Evolutionary conservation across 2,888 invertebrate genomes (phyloP).

Genomic region (Andrena minutula): DNA sequence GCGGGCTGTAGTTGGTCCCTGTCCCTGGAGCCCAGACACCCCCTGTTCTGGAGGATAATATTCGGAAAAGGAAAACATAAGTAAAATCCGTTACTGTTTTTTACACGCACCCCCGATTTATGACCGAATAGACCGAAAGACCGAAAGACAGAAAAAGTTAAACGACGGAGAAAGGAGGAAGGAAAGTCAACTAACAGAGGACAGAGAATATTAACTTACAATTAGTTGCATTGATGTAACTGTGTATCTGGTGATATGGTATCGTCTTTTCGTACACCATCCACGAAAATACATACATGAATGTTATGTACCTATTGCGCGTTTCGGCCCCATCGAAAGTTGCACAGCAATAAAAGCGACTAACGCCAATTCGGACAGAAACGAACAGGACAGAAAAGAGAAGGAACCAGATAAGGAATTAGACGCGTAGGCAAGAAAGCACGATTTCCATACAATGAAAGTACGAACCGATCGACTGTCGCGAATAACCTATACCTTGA

Average conservation of each 20-base stretch:
- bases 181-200: conserved; percentile 28
- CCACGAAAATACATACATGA: conserved; percentile 41
- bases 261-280: conserved; percentile 68
- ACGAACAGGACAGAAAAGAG: conserved; percentile 6
- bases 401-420: conserved; percentile 12
- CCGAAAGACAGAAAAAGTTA: conserved; percentile 25
- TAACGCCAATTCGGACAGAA: conserved; percentile 34
- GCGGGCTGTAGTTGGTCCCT: conserved; percentile 85
- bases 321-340: conserved; percentile 62
- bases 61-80: conserved; percentile 72
- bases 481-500: conserved; percentile 60
- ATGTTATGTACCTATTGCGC: conserved; percentile 37
- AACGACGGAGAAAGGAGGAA: conserved; percentile 48
- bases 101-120: conserved; percentile 69
- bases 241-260: conserved; percentile 66
- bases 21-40: conserved; percentile 84
- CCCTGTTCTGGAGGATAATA: conserved; percentile 84
- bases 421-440: conserved; percentile 15
- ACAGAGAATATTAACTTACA: conserved; percentile 40
- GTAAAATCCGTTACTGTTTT: conserved; percentile 69
- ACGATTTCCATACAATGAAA: conserved; percentile 55
- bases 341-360: conserved; percentile 48
- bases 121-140: conserved; percentile 54
- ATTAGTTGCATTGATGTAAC: conserved; percentile 66
- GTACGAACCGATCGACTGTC: conserved; percentile 60